phyloP scores from a whole-genome alignment of 2,113 vertebrate species.

The Actenoides hombroni region DNA sequence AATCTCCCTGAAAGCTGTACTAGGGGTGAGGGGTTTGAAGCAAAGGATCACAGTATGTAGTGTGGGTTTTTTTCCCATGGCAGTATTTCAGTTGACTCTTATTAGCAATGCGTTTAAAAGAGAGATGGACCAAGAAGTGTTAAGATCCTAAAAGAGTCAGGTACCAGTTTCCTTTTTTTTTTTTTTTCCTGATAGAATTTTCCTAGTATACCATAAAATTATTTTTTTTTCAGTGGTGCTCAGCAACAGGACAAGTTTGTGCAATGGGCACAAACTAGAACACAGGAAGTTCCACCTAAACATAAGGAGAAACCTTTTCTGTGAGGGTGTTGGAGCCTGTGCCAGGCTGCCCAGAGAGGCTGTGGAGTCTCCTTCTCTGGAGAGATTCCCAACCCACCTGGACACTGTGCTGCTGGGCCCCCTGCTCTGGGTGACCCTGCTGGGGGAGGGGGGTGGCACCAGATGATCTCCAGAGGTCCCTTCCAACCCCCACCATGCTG shows the following conservation, averaged over 20 bases:
- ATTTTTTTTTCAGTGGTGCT: not conserved
- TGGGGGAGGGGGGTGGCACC: not conserved
- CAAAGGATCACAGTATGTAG: not conserved
- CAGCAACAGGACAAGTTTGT: not conserved
- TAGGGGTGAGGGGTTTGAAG: fast-evolving
- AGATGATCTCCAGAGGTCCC: not conserved
- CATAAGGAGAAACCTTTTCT: not conserved
- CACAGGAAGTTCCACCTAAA: too few relatives aligned
- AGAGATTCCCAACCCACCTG: not conserved
- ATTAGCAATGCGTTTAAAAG: not conserved
- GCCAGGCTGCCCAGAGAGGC: not conserved
- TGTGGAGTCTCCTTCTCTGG: not conserved
- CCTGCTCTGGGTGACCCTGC: not conserved
- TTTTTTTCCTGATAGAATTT: not conserved
- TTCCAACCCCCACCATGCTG: not conserved
- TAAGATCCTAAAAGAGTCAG: not conserved
- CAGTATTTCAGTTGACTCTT: not conserved
- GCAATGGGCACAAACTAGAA: not conserved
- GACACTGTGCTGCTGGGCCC: not conserved
- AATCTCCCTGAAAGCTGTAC: not conserved
- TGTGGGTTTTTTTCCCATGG: not conserved
- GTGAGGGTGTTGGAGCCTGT: not conserved
- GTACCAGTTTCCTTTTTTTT: not conserved
- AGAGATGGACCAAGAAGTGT: not conserved
- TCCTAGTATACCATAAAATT: not conserved